phyloP scores from a whole-genome alignment of 2,797 vertebrate genomes.

The Ptychobarbus kaznakovi region DNA sequence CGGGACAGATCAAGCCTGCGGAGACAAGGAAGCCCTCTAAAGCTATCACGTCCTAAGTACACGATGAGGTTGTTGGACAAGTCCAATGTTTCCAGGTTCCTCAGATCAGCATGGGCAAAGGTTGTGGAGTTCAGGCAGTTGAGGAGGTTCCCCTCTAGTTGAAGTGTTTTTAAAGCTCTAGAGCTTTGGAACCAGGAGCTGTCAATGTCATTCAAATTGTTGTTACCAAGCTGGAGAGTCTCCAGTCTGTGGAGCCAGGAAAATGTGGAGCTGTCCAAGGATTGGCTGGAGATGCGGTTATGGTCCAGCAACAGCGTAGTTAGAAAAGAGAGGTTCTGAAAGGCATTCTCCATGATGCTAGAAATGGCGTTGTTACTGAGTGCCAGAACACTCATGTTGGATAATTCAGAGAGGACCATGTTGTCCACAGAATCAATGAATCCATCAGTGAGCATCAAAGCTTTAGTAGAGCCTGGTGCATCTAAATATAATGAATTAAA shows the following conservation, averaged over 20 bases:
- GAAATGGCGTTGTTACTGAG: conserved; percentile 80
- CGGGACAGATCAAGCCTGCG: conserved; percentile 80
- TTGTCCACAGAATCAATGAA: conserved; percentile 74
- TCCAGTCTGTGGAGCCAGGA: conserved; percentile 72
- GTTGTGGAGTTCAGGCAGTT: conserved; percentile 73
- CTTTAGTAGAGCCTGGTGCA: conserved; percentile 74
- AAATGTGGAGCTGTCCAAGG: conserved; percentile 75
- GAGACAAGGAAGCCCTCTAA: conserved; percentile 72
- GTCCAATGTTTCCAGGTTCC: conserved; percentile 78
- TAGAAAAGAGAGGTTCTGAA: conserved; percentile 75
- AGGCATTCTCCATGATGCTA: conserved; percentile 70
- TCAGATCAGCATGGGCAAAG: conserved; percentile 72
- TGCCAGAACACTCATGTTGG: conserved; percentile 77
- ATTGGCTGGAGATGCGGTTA: conserved; percentile 76
- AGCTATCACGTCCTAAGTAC: conserved; percentile 74
- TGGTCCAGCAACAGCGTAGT: conserved; percentile 78
- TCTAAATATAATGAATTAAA: conserved; percentile 64
- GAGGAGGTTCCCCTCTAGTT: conserved; percentile 81
- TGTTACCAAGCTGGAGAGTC: conserved; percentile 79
- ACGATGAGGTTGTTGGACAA: conserved; percentile 82
- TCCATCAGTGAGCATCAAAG: conserved; percentile 80
- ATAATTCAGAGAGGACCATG: conserved; percentile 73
- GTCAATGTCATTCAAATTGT: conserved; percentile 68
- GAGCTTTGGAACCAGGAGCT: conserved; percentile 77
- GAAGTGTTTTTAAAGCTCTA: conserved; percentile 72